A percentile compares a stretch with the other conserved stretches of the same genome.
Evolutionary conservation across 2,888 invertebrate species (phyloP).

Genomic region (Cephus runcator): DNA sequence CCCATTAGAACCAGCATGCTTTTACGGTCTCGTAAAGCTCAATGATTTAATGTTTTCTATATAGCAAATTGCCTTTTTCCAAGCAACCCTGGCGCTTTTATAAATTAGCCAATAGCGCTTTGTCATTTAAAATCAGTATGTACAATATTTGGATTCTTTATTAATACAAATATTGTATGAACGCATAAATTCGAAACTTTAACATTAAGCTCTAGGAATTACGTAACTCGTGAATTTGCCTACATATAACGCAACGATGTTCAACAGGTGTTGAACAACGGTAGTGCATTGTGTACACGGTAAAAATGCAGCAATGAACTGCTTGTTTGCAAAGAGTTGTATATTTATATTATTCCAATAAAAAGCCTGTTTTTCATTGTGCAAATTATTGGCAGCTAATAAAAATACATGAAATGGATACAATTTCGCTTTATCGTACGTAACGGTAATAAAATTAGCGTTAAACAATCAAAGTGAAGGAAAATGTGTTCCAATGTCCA

Average conservation of each 20-base stretch:
- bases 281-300: neutral
- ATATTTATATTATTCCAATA: neutral
- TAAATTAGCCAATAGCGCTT: neutral
- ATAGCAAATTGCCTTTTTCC: neutral
- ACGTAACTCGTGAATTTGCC: neutral
- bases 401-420: neutral
- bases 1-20: neutral
- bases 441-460: neutral
- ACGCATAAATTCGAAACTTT: neutral
- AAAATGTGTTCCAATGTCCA: neutral
- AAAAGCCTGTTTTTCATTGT: neutral
- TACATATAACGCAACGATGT: neutral
- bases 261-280: neutral
- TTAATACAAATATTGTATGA: neutral
- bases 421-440: neutral
- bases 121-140: neutral
- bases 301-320: neutral
- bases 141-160: neutral
- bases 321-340: neutral
- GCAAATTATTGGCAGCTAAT: neutral
- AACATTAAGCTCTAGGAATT: neutral
- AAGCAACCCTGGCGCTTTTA: neutral
- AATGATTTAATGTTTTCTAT: neutral
- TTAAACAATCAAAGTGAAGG: neutral
- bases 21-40: neutral